Evolutionary conservation across 2,797 vertebrate species (phyloP).

Genomic region (Urocyon cinereoargenteus): DNA sequence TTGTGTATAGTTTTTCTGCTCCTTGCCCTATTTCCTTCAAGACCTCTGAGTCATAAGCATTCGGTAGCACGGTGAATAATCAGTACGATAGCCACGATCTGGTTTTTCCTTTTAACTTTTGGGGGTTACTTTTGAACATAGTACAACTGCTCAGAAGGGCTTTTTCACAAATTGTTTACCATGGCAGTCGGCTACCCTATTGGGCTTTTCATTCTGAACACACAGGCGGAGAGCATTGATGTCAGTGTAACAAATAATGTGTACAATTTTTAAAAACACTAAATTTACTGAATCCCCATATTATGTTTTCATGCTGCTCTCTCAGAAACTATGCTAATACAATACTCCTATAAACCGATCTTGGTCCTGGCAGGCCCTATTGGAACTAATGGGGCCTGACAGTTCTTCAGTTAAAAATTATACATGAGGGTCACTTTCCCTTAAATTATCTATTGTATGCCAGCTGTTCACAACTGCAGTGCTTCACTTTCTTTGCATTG

Average conservation of each 20-base stretch:
- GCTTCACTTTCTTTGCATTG: conserved; percentile 85
- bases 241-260: conserved; percentile 73
- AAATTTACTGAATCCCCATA: conserved; percentile 78
- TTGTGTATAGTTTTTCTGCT: conserved; percentile 74
- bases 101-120: conserved; percentile 82
- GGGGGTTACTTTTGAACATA: conserved; percentile 76
- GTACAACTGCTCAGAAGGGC: conserved; percentile 64
- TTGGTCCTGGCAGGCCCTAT: conserved; percentile 86
- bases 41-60: conserved; percentile 77
- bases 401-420: conserved; percentile 93
- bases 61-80: conserved; percentile 70
- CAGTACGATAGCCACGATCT: conserved; percentile 61
- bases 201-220: conserved; percentile 75
- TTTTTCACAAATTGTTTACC: conserved; percentile 74
- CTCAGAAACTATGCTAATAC: conserved; percentile 84
- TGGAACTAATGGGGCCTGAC: conserved; percentile 92
- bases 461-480: conserved; percentile 90
- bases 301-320: conserved; percentile 79
- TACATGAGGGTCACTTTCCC: conserved; percentile 92
- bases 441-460: conserved; percentile 92
- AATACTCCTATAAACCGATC: conserved; percentile 86
- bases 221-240: conserved; percentile 72
- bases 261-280: conserved; percentile 76
- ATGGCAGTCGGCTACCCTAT: conserved; percentile 56
- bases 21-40: conserved; percentile 81